phyloP scores from a whole-genome alignment of 2,888 invertebrate species.

The Ditula angustiorana region DNA sequence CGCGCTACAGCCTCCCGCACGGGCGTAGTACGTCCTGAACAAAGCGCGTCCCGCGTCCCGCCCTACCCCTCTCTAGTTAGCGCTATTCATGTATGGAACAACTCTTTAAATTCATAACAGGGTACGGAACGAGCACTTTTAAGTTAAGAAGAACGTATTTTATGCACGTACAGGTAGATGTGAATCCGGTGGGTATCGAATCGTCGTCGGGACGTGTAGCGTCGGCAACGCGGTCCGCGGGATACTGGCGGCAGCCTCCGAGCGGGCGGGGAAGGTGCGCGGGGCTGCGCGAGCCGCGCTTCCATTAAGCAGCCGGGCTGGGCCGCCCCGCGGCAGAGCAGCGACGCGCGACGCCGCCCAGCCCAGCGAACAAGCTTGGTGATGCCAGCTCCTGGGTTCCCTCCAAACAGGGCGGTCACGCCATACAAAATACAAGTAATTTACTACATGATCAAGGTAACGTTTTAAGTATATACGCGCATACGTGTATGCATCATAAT shows the following conservation, averaged over 20 bases:
- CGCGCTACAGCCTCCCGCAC: conserved; percentile 75
- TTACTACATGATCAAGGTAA: too few relatives aligned
- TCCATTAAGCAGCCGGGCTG: conserved; percentile 69
- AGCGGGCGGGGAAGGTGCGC: conserved; percentile 57
- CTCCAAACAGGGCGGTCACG: not conserved
- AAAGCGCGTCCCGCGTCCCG: conserved; percentile 79
- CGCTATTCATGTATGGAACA: conserved; percentile 66
- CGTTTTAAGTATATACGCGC: too few relatives aligned
- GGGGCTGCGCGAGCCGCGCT: conserved; percentile 79
- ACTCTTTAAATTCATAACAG: conserved; percentile 58
- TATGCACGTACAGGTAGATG: conserved; percentile 58
- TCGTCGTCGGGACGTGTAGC: conserved; percentile 58
- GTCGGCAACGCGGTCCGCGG: conserved; percentile 77
- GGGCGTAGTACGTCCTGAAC: conserved; percentile 77
- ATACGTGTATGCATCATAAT: too few relatives aligned
- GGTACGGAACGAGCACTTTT: conserved; percentile 58
- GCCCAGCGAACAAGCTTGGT: conserved; percentile 46
- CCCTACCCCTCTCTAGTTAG: conserved; percentile 66
- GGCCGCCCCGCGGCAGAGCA: conserved; percentile 67
- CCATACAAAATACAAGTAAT: not conserved
- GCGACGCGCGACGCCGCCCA: conserved; percentile 65
- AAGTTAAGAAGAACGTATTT: conserved; percentile 47
- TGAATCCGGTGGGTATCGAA: conserved; percentile 39
- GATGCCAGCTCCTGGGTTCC: not conserved
- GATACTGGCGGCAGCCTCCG: conserved; percentile 80